Base-by-base conservation (phyloP, 2,797 vertebrate genomes). In the Karalla daura region DNA sequence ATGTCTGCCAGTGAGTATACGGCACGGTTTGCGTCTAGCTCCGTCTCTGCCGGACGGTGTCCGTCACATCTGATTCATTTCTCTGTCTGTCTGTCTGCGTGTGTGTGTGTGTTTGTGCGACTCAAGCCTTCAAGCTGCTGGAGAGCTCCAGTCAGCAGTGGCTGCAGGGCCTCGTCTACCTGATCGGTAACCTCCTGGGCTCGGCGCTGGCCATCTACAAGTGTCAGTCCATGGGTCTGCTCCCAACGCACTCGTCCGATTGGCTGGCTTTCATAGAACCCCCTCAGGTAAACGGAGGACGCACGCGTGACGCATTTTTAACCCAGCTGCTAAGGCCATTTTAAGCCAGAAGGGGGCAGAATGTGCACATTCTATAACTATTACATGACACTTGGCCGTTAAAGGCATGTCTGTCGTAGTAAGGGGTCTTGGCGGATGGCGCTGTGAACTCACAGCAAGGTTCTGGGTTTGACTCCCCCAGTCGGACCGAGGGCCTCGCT, bases 211-310 rank as follows among this genome's bases (percentile, higher is more conserved):
- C 96, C 44, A 95, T 98, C 53, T 99, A 98, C 87, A 99, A 99
- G 88, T 99, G 97, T 88, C 98, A 99, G 84, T 98, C 98, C 1
- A 99, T 99, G 98, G 98, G 97, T 7, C 91, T 99, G 28, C 86
- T 99, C 18, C 98, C 98, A 1, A 98, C 98, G 0, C 97, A 98
- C 67, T 97, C 97, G 0, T 99, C 97, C 0, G 97, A 99, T 85
- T 99, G 97, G 98, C 88, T 98, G 80, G 97, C 97, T 7, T 98
- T 99, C 80, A 96, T 99, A 21, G 95, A 97, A 27, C 96, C 97
- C 0, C 96, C 97, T 0, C 95, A 98, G 96, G 97, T 98, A 86
- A 79, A 37, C 5, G 4, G 0, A n/a, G 5, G 27, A 5, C 37
- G 14, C n/a, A 0, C n/a, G n/a, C n/a, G n/a, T n/a, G n/a, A n/a